These are phyloP conservation scores for Tillus elongatus DNA, from an alignment of 2,888 invertebrate genomes.

Conservation along the genomic window DNA sequence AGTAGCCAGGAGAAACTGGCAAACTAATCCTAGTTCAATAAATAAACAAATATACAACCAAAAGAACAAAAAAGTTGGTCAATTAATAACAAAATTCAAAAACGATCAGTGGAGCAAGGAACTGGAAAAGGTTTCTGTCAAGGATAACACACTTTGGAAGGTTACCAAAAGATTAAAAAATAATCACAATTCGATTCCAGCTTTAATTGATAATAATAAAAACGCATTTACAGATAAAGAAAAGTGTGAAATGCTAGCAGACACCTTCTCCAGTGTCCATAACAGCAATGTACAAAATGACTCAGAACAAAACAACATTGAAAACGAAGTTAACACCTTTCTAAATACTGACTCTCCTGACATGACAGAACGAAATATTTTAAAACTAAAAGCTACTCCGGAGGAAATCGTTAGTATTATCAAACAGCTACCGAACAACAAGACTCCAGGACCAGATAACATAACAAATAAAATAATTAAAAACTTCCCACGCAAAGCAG, in stretches of 20 bases:
- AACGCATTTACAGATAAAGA: constrained; percentile 7
- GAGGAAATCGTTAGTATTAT: too few species aligned
- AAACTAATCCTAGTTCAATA: too few species aligned
- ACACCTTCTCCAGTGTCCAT: too few species aligned
- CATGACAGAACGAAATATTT: too few species aligned
- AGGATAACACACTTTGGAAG: constrained; percentile 17
- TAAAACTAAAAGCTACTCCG: constrained; percentile 5
- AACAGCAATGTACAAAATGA: too few species aligned
- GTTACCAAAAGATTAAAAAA: constrained; percentile 12
- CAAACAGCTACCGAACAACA: constrained; percentile 16
- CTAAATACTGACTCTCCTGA: too few species aligned
- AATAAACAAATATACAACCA: too few species aligned
- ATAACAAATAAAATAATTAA: too few species aligned
- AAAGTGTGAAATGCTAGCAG: constrained; percentile 10
- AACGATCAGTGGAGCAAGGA: constrained; percentile 10
- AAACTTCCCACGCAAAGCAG: constrained; percentile 22
- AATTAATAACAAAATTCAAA: too few species aligned
- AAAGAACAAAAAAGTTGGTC: too few species aligned
- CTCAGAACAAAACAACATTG: too few species aligned
- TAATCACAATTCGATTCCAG: constrained; percentile 6
- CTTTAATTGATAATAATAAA: constrained; percentile 6
- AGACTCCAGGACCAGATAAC: constrained; percentile 19
- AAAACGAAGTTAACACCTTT: not conserved
- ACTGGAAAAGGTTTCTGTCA: constrained; percentile 7
- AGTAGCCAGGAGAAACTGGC: too few species aligned